A percentile compares a stretch with the other conserved stretches of the same genome.
Evolutionary conservation across 2,797 vertebrate genomes (phyloP).

Genomic region (Phoxinus dragarum): DNA sequence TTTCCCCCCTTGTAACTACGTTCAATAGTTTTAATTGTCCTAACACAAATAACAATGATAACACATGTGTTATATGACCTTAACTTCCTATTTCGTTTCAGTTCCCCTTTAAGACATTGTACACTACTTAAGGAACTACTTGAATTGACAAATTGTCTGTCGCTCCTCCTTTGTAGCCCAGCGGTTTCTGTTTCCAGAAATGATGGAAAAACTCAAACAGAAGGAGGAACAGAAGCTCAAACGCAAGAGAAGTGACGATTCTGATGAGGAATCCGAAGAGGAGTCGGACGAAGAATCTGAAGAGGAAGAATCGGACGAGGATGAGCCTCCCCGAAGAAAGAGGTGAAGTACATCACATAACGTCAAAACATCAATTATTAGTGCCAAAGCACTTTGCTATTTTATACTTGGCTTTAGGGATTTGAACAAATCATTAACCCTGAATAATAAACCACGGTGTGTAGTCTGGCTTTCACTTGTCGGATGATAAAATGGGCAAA

Average conservation of each 20-base stretch:
- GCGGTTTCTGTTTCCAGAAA: slow-evolving; percentile 92
- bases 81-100: too few species aligned
- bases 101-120: too few species aligned
- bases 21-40: too few species aligned
- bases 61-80: too few species aligned
- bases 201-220: slow-evolving; percentile 81
- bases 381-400: neutral
- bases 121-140: too few species aligned
- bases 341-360: slow-evolving; percentile 68
- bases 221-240: slow-evolving; percentile 79
- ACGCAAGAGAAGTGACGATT: slow-evolving; percentile 67
- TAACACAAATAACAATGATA: too few species aligned
- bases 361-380: neutral
- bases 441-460: neutral
- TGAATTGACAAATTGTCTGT: neutral
- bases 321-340: slow-evolving; percentile 85
- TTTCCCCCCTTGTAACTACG: too few species aligned
- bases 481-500: neutral
- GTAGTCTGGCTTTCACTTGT: neutral
- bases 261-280: slow-evolving; percentile 78
- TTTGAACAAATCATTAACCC: neutral
- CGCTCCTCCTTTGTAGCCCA: slow-evolving; percentile 76
- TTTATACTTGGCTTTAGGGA: neutral
- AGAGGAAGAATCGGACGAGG: slow-evolving; percentile 89
- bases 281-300: slow-evolving; percentile 76